phyloP scores from a whole-genome alignment of 2,113 vertebrate genomes.

The Chionomys nivalis region DNA sequence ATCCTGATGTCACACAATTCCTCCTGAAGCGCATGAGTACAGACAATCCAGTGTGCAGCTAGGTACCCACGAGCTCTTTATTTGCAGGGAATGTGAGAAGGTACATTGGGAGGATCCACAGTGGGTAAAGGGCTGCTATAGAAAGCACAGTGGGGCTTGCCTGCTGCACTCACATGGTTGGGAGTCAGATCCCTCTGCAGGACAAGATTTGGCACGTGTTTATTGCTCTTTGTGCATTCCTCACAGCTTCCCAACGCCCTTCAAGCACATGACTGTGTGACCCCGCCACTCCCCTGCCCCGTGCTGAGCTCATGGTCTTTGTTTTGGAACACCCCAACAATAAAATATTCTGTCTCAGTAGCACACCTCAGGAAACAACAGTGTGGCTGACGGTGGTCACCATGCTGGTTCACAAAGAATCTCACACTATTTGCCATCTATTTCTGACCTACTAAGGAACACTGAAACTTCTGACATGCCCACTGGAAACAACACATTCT shows the following conservation, averaged over 20 bases:
- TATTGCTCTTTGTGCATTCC: conserved; percentile 72
- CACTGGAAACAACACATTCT: conserved; percentile 72
- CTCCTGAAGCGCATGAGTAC: background rate
- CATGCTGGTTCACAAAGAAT: background rate
- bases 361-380: background rate
- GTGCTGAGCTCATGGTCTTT: background rate
- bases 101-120: conserved; percentile 53
- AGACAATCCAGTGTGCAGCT: background rate
- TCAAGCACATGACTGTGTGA: background rate
- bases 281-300: background rate
- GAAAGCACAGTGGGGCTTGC: background rate
- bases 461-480: conserved; percentile 80
- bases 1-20: background rate
- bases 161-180: background rate
- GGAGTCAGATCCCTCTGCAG: background rate
- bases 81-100: conserved; percentile 80
- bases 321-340: background rate
- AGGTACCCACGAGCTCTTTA: conserved; percentile 39
- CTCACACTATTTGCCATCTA: background rate
- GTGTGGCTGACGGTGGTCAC: background rate
- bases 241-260: background rate
- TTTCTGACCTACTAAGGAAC: conserved; percentile 61
- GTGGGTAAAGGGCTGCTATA: conserved; percentile 33
- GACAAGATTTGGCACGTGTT: conserved; percentile 68
- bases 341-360: background rate